Evolutionary conservation across 1,140 invertebrate genomes (phyloP).

Genomic region (Atta colombica): DNA sequence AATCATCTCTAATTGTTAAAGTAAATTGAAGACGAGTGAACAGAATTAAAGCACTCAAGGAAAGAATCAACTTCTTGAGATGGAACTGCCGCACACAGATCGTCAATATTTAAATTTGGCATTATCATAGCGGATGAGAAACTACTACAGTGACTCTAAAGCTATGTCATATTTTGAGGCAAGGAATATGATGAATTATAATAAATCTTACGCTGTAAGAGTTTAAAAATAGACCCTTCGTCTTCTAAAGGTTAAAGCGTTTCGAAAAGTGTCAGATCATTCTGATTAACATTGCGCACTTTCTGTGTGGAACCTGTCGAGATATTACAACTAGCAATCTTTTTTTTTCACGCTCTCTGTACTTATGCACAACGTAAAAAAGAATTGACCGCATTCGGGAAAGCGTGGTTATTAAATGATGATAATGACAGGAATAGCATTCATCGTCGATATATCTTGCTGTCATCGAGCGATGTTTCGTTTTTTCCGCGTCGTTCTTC

Average conservation of each 20-base stretch:
- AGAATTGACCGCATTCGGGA: conserved; percentile 14
- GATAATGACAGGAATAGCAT: conserved; percentile 43
- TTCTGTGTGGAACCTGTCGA: conserved; percentile 63
- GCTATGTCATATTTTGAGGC: too few relatives aligned
- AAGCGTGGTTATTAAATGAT: conserved; percentile 36
- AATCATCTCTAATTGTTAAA: too few relatives aligned
- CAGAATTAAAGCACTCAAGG: too few relatives aligned
- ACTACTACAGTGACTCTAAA: too few relatives aligned
- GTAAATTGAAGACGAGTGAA: too few relatives aligned
- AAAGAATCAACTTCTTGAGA: too few relatives aligned
- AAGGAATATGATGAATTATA: too few relatives aligned
- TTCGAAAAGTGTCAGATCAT: not conserved
- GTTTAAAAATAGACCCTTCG: too few relatives aligned
- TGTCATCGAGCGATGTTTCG: conserved; percentile 51
- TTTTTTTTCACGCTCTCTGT: conserved; percentile 27
- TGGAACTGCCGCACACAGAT: too few relatives aligned
- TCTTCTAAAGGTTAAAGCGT: not conserved
- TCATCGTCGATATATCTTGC: conserved; percentile 66
- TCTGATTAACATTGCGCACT: conserved; percentile 52
- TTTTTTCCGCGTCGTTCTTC: conserved; percentile 12
- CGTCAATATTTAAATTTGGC: too few relatives aligned
- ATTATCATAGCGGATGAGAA: too few relatives aligned
- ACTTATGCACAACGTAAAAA: not conserved
- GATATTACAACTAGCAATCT: conserved; percentile 65
- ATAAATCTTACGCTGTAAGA: too few relatives aligned